These are phyloP conservation scores for Pipistrellus pipistrellus DNA, from an alignment of 2,797 vertebrate species.

Conservation along the genomic window DNA sequence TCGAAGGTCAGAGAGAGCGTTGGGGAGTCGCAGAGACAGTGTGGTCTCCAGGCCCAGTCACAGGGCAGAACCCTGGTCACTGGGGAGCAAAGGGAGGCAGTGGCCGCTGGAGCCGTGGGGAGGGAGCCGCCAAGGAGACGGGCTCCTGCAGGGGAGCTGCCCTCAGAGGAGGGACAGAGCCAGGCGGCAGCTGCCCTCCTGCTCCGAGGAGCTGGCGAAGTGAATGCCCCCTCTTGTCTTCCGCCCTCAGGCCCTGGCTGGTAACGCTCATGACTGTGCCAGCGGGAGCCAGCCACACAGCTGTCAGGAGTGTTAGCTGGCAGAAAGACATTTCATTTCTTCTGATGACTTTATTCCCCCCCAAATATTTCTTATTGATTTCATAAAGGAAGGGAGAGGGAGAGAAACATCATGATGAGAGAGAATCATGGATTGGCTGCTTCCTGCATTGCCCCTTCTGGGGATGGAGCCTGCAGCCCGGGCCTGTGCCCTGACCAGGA, in stretches of 20 bases:
- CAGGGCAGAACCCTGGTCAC: background rate
- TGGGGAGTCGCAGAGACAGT: background rate
- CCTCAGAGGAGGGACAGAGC: background rate
- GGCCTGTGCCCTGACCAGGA: too few species aligned
- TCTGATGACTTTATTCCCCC: background rate
- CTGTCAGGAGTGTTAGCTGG: background rate
- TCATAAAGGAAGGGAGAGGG: too few species aligned
- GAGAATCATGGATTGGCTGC: too few species aligned
- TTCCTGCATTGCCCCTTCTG: too few species aligned
- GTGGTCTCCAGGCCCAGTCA: too few species aligned
- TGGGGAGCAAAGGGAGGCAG: rapidly evolving
- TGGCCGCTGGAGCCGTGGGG: too few species aligned
- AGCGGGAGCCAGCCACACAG: background rate
- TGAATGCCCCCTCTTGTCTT: background rate
- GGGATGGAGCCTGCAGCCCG: too few species aligned
- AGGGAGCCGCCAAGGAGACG: rapidly evolving
- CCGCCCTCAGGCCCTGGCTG: too few species aligned
- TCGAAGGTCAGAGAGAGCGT: background rate
- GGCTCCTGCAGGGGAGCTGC: background rate
- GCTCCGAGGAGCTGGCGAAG: background rate
- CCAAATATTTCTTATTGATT: too few species aligned
- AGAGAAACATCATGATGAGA: too few species aligned
- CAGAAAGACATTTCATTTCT: background rate
- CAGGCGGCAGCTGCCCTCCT: too few species aligned
- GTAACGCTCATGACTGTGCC: too few species aligned